Evolutionary conservation across 2,113 vertebrate genomes (phyloP), one percentile per base, ranked within the genome.

Genomic region (Xenopus laevis): DNA sequence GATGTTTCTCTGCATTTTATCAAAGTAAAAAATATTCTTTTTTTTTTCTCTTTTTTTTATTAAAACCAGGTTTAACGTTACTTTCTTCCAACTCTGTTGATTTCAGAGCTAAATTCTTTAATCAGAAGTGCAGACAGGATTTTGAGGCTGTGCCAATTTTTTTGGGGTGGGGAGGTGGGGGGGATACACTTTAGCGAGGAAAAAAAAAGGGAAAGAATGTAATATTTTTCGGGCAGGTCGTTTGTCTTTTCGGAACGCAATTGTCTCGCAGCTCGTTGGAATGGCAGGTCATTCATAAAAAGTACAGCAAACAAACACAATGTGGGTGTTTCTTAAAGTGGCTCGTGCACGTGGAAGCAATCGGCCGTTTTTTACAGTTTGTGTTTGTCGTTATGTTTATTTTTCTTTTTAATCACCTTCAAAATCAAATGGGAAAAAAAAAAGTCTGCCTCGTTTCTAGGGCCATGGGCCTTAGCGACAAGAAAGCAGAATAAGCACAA

Each of bases 91-190:
- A n/a, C 17, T 13, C 44, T 53, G 64, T 65, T 70, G 64, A 72
- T 68, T 66, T 76, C 72, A 69, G 80, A 13, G 67, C 76, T 71
- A 50, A 79, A 83, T 82, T 82, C 81, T 84, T 86, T 85, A 82
- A 86, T 85, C 47, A 69, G 74, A 87, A 84, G 79, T 87, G 84
- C 85, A 78, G 84, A 86, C 84, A 67, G 79, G 80, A 80, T 80
- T 84, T 83, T 87, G 86, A 81, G 77, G 2, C 8, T 62, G 13
- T 82, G 84, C 88, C 87, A 88, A 27, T 66, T 81, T 40, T 40
- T 40, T 40, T 40, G 33, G 76, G 12, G 84, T 77, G 74, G 70
- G 69, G n/a, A n/a, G n/a, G n/a, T n/a, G n/a, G n/a, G 65, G 72
- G 80, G 83, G 83, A 79, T 62, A 27, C 23, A 27, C 78, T 74